A percentile compares a stretch with the other conserved stretches of the same genome.
These are phyloP conservation scores for Mesaphorura yosii DNA, from an alignment of 1,140 invertebrate genomes.

Conservation along the genomic window DNA sequence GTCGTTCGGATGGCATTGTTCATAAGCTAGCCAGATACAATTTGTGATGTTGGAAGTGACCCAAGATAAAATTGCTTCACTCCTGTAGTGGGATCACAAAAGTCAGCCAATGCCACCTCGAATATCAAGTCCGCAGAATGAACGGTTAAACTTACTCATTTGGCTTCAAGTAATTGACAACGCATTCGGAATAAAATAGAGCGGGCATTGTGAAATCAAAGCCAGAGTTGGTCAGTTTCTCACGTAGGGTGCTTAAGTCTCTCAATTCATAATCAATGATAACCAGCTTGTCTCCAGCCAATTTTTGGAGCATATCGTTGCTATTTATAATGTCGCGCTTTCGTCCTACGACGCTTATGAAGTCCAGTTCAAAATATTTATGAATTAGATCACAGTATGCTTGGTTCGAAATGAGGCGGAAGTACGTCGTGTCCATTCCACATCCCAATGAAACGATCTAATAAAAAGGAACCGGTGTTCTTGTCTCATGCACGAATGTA, in stretches of 20 bases:
- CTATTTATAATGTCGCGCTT: slow-evolving; percentile 20
- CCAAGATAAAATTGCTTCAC: slow-evolving; percentile 19
- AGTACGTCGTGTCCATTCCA: slow-evolving; percentile 25
- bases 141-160: slow-evolving; percentile 19
- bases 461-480: slow-evolving; percentile 2
- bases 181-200: slow-evolving; percentile 30
- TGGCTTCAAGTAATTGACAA: slow-evolving; percentile 28
- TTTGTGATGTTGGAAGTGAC: slow-evolving; percentile 17
- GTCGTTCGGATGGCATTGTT: slow-evolving; percentile 27
- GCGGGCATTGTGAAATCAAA: slow-evolving; percentile 23
- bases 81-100: slow-evolving; percentile 12
- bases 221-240: slow-evolving; percentile 4
- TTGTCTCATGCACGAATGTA: too few relatives aligned
- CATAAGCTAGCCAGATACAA: slow-evolving; percentile 27
- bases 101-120: not conserved
- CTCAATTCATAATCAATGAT: slow-evolving; percentile 21
- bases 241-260: slow-evolving; percentile 7
- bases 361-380: slow-evolving; percentile 26
- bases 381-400: slow-evolving; percentile 6
- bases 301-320: slow-evolving; percentile 8
- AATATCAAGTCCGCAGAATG: not conserved
- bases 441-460: slow-evolving; percentile 21
- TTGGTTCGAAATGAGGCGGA: slow-evolving; percentile 19
- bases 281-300: slow-evolving; percentile 15
- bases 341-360: slow-evolving; percentile 16